Conservation (phyloP, 1,140 invertebrate species). For the Araneus ventricosus region DNA sequence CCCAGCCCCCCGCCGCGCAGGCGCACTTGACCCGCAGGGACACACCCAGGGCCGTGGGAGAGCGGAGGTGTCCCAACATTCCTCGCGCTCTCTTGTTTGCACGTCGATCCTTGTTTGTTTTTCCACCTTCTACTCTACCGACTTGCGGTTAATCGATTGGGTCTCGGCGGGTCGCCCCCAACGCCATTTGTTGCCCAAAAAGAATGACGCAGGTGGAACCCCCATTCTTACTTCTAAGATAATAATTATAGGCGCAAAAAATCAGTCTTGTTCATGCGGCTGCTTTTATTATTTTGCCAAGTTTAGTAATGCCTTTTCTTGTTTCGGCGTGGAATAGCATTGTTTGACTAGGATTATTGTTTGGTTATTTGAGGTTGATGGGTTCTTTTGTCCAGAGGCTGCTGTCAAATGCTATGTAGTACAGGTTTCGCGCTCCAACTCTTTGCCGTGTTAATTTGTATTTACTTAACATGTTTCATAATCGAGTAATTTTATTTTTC, state of each 20-base stretch:
- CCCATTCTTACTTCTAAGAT: neutral
- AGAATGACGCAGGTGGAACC: too few species aligned
- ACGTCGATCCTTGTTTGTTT: constrained; percentile 21
- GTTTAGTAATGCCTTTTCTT: too few species aligned
- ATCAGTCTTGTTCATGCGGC: neutral
- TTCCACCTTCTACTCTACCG: constrained; percentile 7
- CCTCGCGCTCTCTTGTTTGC: neutral
- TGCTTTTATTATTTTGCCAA: neutral
- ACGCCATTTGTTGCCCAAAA: neutral
- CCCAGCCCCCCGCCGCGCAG: constrained; percentile 44
- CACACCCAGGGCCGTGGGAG: constrained; percentile 60
- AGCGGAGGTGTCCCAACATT: constrained; percentile 28
- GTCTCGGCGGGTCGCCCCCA: neutral
- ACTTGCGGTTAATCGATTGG: constrained; percentile 14
- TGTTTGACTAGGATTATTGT: too few species aligned
- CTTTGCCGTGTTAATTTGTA: too few species aligned
- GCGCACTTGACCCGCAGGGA: constrained; percentile 56
- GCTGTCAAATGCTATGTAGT: too few species aligned
- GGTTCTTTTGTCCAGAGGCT: too few species aligned
- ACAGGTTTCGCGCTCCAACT: too few species aligned
- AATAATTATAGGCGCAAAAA: neutral
- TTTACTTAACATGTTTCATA: too few species aligned
- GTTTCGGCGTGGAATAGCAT: too few species aligned
- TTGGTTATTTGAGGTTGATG: too few species aligned
- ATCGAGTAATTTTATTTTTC: too few species aligned